Conservation (phyloP, 1,140 invertebrate genomes). For the Nasonia giraulti region DNA sequence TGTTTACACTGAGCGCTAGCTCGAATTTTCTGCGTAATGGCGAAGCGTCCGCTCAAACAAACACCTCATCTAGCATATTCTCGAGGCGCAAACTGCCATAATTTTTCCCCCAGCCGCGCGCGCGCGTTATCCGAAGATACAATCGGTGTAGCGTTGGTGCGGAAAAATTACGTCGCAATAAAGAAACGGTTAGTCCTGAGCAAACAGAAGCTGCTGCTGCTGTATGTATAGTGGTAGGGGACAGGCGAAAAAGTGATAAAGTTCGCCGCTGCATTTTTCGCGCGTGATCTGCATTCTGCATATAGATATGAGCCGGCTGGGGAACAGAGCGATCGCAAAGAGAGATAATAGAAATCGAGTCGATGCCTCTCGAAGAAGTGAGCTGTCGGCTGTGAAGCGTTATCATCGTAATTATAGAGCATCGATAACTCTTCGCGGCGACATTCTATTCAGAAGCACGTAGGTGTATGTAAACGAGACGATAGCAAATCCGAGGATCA, state of each 20-base stretch:
- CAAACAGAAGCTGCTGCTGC: too few relatives aligned
- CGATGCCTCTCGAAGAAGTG: not conserved
- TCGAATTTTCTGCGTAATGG: not conserved
- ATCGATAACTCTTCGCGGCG: too few relatives aligned
- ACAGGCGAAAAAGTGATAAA: not conserved
- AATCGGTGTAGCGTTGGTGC: not conserved
- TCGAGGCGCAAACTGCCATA: not conserved
- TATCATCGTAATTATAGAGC: too few relatives aligned
- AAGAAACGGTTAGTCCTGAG: not conserved
- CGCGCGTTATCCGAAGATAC: not conserved
- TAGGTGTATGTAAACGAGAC: too few relatives aligned
- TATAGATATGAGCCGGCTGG: not conserved
- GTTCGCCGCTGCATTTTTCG: not conserved
- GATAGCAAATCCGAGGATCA: too few relatives aligned
- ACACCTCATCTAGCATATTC: not conserved
- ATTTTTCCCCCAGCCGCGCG: not conserved
- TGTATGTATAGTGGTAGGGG: too few relatives aligned
- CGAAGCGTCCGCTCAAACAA: not conserved
- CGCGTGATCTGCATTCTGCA: not conserved
- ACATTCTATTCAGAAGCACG: too few relatives aligned
- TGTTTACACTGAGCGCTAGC: not conserved
- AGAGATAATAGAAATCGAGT: not conserved
- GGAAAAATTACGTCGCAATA: not conserved
- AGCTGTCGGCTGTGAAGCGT: too few relatives aligned
- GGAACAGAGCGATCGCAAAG: not conserved